A percentile compares a stretch with the other conserved stretches of the same genome.
phyloP scores from a whole-genome alignment of 30 jellyfish, hydroid and myxozoan species.

The Mastigias papua region DNA sequence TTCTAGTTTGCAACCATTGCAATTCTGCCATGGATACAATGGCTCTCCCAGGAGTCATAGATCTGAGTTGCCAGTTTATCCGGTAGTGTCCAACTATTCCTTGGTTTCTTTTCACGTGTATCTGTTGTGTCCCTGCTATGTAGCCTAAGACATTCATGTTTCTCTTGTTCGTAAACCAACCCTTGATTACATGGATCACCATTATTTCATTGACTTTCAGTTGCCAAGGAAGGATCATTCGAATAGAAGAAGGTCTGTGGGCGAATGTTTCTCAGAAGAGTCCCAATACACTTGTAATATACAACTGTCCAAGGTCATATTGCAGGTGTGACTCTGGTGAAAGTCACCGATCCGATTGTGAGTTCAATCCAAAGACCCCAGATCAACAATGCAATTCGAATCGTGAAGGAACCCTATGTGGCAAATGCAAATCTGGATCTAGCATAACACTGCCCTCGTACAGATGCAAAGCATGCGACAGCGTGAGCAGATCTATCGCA shows the following conservation, averaged over 20 bases:
- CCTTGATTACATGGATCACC: too few relatives aligned
- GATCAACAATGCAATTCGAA: conserved; percentile 61
- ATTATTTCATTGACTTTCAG: conserved; percentile 28
- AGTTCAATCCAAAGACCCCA: conserved; percentile 41
- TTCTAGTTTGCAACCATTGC: too few relatives aligned
- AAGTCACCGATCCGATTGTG: conserved; percentile 39
- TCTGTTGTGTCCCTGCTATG: too few relatives aligned
- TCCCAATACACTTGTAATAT: conserved; percentile 34
- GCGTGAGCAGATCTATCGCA: conserved; percentile 4
- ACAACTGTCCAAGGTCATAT: conserved; percentile 58
- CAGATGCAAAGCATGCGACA: conserved; percentile 65
- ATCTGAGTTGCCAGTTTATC: too few relatives aligned
- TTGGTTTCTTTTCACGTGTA: too few relatives aligned
- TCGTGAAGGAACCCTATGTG: conserved; percentile 79
- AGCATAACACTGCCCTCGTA: conserved; percentile 57
- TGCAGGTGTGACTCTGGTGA: conserved; percentile 53
- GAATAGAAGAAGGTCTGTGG: conserved; percentile 72
- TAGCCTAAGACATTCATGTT: too few relatives aligned
- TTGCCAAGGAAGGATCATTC: conserved; percentile 51
- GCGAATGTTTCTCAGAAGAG: conserved; percentile 45
- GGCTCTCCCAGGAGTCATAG: too few relatives aligned
- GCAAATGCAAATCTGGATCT: conserved; percentile 67
- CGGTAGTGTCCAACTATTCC: too few relatives aligned
- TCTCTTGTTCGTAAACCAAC: too few relatives aligned
- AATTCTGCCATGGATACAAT: too few relatives aligned